Evolutionary conservation across 2,888 invertebrate species (phyloP).

Genomic region (Diabrotica balteata): DNA sequence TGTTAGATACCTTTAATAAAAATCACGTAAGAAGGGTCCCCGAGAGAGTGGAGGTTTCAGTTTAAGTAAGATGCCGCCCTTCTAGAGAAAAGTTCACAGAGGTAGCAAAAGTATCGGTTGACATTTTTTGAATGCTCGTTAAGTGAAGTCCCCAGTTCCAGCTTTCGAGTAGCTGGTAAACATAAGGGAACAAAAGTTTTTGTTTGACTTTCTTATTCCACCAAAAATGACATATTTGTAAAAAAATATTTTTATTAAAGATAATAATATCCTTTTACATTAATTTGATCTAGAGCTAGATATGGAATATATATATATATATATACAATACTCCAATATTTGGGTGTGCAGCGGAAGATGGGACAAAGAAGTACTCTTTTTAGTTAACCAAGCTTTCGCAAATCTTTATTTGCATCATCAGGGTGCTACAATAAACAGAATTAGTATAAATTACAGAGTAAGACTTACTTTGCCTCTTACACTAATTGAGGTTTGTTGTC

Average conservation of each 20-base stretch:
- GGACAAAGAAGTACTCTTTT: no score
- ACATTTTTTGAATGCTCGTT: slow-evolving; percentile 7
- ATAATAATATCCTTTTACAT: no score
- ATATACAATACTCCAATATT: no score
- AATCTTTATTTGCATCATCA: no score
- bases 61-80: slow-evolving; percentile 9
- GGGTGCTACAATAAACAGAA: no score
- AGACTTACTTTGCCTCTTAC: no score
- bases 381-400: no score
- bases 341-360: no score
- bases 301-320: no score
- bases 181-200: slow-evolving; percentile 6
- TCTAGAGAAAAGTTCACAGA: neutral
- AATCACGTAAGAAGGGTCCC: neutral
- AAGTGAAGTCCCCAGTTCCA: slow-evolving; percentile 3
- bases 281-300: no score
- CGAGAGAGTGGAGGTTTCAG: neutral
- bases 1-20: neutral
- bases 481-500: no score
- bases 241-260: neutral
- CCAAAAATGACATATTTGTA: neutral
- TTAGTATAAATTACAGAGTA: no score
- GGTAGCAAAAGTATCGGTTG: slow-evolving; percentile 15
- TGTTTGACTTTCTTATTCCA: neutral
- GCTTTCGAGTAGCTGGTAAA: slow-evolving; percentile 14